These are phyloP conservation scores for Samia ricini DNA, from an alignment of 1,140 invertebrate genomes.

Conservation along the genomic window DNA sequence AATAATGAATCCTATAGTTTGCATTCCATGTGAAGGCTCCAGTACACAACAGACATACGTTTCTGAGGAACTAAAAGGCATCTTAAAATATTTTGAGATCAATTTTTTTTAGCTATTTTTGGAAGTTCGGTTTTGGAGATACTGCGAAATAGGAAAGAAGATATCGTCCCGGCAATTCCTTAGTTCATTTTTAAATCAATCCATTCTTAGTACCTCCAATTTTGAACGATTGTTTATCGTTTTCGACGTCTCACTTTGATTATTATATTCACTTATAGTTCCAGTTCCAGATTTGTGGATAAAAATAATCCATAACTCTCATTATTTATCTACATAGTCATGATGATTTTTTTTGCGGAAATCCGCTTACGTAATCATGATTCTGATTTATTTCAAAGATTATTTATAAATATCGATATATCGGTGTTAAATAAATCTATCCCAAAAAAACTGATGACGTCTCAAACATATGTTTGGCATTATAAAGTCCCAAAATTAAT, in stretches of 20 bases:
- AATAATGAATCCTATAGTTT: constrained; percentile 24
- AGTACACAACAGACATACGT: constrained; percentile 50
- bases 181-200: background rate
- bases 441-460: background rate
- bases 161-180: too few species aligned
- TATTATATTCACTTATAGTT: too few species aligned
- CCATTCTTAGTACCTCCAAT: background rate
- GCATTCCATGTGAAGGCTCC: constrained; percentile 40
- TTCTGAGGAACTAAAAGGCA: constrained; percentile 49
- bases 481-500: background rate
- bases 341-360: too few species aligned
- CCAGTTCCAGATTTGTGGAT: too few species aligned
- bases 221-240: background rate
- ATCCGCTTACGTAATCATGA: too few species aligned
- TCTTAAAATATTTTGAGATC: constrained; percentile 61
- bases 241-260: background rate
- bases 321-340: background rate
- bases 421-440: background rate
- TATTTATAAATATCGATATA: too few species aligned
- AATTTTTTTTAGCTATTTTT: constrained; percentile 31
- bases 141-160: background rate
- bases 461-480: background rate
- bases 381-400: too few species aligned
- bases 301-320: background rate
- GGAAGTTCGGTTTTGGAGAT: background rate